Percentiles rank a stretch among this genome's conserved stretches.
Evolutionary conservation across 2,113 vertebrate genomes (phyloP).

Genomic region (Oreochromis tanganicae): DNA sequence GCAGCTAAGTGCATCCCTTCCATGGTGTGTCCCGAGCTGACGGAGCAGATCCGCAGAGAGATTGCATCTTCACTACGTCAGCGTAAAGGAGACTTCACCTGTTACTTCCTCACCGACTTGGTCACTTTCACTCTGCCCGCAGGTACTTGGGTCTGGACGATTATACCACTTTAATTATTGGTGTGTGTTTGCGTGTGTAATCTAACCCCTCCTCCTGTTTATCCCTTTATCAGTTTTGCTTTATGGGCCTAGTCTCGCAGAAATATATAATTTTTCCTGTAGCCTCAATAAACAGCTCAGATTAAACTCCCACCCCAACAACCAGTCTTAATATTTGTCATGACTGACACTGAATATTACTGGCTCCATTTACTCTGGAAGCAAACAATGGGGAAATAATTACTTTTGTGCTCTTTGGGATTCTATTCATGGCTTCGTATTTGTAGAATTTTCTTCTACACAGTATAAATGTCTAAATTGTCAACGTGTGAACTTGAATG

Average conservation of each 20-base stretch:
- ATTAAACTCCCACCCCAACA: not conserved
- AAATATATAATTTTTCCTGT: not conserved
- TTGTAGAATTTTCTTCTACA: not conserved
- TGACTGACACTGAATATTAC: not conserved
- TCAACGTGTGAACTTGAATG: not conserved
- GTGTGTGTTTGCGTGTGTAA: not conserved
- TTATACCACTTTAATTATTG: not conserved
- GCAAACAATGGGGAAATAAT: not conserved
- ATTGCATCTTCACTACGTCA: constrained; percentile 92
- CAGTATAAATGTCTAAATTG: not conserved
- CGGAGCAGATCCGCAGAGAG: constrained; percentile 94
- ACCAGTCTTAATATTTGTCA: not conserved
- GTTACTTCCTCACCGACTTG: constrained; percentile 93
- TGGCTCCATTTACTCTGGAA: not conserved
- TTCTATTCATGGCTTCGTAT: not conserved
- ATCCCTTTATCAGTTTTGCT: not conserved
- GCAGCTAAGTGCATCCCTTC: constrained; percentile 95
- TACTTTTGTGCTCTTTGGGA: not conserved
- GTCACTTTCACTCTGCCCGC: constrained; percentile 95
- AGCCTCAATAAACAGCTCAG: not conserved
- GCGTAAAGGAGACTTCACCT: constrained; percentile 94
- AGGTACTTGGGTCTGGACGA: constrained; percentile 65
- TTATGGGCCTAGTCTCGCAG: not conserved
- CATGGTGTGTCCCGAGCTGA: constrained; percentile 95
- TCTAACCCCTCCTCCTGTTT: not conserved